Conservation (phyloP, 2,888 invertebrate genomes). For the Zootermopsis nevadensis region DNA sequence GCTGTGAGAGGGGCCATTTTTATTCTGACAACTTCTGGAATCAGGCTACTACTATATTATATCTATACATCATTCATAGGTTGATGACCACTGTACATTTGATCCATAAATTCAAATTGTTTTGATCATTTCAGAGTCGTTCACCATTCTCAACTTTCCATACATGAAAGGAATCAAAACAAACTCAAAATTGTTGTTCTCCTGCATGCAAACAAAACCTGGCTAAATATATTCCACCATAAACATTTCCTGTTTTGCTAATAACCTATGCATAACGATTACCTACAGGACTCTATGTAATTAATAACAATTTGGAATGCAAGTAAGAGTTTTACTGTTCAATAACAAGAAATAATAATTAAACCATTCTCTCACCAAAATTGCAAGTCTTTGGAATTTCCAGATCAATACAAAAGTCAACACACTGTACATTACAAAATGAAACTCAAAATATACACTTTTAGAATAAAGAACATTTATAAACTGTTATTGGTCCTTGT, state of each 20-base stretch:
- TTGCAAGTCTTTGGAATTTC: background rate
- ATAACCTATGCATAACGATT: constrained; percentile 22
- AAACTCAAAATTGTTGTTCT: background rate
- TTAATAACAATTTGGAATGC: constrained; percentile 40
- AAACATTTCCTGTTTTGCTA: background rate
- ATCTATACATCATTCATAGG: constrained; percentile 3
- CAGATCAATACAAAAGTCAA: background rate
- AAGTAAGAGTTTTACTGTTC: constrained; percentile 16
- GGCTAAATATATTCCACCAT: constrained; percentile 22
- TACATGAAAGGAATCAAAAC: background rate
- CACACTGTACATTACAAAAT: background rate
- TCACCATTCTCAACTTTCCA: background rate
- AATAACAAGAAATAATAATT: background rate
- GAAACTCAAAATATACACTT: background rate
- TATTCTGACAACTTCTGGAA: constrained; percentile 24
- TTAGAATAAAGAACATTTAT: background rate
- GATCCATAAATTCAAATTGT: background rate
- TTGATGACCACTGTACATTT: background rate
- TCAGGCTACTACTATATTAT: constrained; percentile 11
- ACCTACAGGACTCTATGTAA: constrained; percentile 17
- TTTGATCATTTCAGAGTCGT: background rate
- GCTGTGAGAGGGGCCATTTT: constrained; percentile 22
- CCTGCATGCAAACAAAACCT: constrained; percentile 11
- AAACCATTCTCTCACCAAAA: background rate
- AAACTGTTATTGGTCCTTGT: background rate